phyloP scores from a whole-genome alignment of 2,888 invertebrate species.

The Drosophila pegasa region DNA sequence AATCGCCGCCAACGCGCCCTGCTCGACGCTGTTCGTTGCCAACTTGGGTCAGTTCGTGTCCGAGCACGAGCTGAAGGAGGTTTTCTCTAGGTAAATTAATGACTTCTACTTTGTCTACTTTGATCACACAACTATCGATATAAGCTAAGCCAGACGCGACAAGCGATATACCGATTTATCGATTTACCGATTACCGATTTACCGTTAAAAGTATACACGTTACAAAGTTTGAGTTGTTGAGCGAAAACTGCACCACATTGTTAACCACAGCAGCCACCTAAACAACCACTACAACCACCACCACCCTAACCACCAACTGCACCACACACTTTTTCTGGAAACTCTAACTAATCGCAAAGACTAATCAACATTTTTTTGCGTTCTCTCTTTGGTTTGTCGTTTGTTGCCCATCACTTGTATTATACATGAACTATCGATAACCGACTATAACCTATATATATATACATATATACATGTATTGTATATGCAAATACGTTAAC shows the following conservation, averaged over 20 bases:
- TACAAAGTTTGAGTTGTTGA: slow-evolving; percentile 45
- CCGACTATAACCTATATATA: slow-evolving; percentile 59
- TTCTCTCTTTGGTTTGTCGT: slow-evolving; percentile 74
- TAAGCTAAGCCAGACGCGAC: slow-evolving; percentile 7
- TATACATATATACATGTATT: slow-evolving; percentile 53
- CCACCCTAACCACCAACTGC: slow-evolving; percentile 25
- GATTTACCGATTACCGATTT: slow-evolving; percentile 15
- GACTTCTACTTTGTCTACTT: not conserved
- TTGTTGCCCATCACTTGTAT: slow-evolving; percentile 76
- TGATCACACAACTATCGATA: slow-evolving; percentile 8
- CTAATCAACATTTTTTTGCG: slow-evolving; percentile 70
- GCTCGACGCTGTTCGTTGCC: slow-evolving; percentile 99
- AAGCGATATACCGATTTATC: slow-evolving; percentile 19
- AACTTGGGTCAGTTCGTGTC: slow-evolving; percentile 99
- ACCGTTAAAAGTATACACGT: slow-evolving; percentile 20
- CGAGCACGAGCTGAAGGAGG: slow-evolving; percentile 99
- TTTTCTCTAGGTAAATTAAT: slow-evolving; percentile 95
- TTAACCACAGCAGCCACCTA: slow-evolving; percentile 25
- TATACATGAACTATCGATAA: slow-evolving; percentile 71
- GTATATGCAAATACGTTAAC: slow-evolving; percentile 60
- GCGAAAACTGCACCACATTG: slow-evolving; percentile 46
- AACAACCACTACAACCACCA: slow-evolving; percentile 11
- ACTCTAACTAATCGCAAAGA: slow-evolving; percentile 42
- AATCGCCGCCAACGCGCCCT: slow-evolving; percentile 91
- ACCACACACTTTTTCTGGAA: slow-evolving; percentile 41